Evolutionary conservation across 2,888 invertebrate genomes (phyloP), one percentile per base, ranked within the genome.

Genomic region (Agrypnus murinus): DNA sequence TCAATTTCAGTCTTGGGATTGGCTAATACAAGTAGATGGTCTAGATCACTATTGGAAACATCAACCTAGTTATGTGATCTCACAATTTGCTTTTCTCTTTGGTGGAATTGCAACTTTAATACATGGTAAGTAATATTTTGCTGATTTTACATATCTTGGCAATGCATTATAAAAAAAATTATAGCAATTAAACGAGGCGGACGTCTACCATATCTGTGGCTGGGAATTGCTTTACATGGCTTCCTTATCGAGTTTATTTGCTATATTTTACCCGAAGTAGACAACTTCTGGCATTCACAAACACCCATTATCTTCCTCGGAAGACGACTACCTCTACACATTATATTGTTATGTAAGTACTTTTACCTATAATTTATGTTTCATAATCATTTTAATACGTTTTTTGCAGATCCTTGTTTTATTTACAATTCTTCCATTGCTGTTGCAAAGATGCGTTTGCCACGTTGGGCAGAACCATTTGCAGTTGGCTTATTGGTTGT

Each of bases 271-370:
- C 93, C 93, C 0, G 92, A 93, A 72, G 91, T 92, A 71, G 93
- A 94, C 84, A 94, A 93, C 82, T 95, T 93, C 84, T 95, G 95
- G 95, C 94, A 95, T 81, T 92, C 93, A 0, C 93, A 92, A 85
- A 90, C 92, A 0, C 91, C 92, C 0, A 82, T 95, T 25, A 92
- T 93, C 73, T 87, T 95, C 69, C 83, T 94, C 15, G 93, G 93
- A 5, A 86, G 89, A 34, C 87, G 94, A 48, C 84, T 93, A 60
- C 94, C 95, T 0, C 82, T 94, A 0, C 93, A 95, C 79, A 92
- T 95, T 58, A 85, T 92, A 19, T 81, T 92, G 5, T 80, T 94
- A 31, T 94, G 93, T 93, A 87, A 89, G 90, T 88, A 32, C 1
- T 17, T 38, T 31, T 40, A 14, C 2, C 14, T 9, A 34, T 36